These are phyloP conservation scores for Morpho achilles DNA, from an alignment of 2,888 invertebrate species.

Conservation along the genomic window DNA sequence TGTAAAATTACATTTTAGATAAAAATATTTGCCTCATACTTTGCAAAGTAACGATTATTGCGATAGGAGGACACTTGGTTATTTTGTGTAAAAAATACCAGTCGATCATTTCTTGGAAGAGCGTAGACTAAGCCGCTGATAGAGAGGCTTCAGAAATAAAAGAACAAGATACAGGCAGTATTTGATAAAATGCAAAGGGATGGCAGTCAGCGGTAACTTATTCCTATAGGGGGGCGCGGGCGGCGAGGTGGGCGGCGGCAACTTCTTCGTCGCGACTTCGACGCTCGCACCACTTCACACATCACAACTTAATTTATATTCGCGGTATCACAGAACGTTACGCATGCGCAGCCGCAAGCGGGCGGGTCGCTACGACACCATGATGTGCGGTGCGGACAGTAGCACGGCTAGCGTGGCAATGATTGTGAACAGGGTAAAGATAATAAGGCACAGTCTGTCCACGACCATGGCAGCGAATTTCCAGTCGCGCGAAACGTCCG, in stretches of 20 bases:
- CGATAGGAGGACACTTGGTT: slow-evolving; percentile 6
- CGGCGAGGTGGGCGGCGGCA: slow-evolving; percentile 67
- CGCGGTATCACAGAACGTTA: slow-evolving; percentile 84
- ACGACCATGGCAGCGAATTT: slow-evolving; percentile 99
- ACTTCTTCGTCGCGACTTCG: slow-evolving; percentile 65
- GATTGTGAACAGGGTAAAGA: slow-evolving; percentile 99
- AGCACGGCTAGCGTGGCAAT: slow-evolving; percentile 98
- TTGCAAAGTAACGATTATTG: slow-evolving; percentile 13
- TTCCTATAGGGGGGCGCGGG: slow-evolving; percentile 70
- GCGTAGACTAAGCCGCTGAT: slow-evolving; percentile 48
- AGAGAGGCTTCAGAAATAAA: slow-evolving; percentile 42
- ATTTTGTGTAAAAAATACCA: slow-evolving; percentile 29
- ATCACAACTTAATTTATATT: slow-evolving; percentile 84
- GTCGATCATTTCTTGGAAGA: slow-evolving; percentile 37
- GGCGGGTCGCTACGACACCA: slow-evolving; percentile 89
- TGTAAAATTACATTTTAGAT: slow-evolving; percentile 15
- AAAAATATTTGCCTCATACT: slow-evolving; percentile 10
- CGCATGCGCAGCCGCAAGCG: slow-evolving; percentile 72
- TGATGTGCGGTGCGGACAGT: slow-evolving; percentile 97
- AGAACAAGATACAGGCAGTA: slow-evolving; percentile 60
- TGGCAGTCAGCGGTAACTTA: slow-evolving; percentile 74
- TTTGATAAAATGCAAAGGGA: slow-evolving; percentile 60
- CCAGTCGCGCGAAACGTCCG: slow-evolving; percentile 98
- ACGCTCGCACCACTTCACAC: slow-evolving; percentile 69
- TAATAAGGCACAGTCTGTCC: slow-evolving; percentile 99